Conservation (phyloP, 1,140 invertebrate genomes). For the Potamilus streckersoni region DNA sequence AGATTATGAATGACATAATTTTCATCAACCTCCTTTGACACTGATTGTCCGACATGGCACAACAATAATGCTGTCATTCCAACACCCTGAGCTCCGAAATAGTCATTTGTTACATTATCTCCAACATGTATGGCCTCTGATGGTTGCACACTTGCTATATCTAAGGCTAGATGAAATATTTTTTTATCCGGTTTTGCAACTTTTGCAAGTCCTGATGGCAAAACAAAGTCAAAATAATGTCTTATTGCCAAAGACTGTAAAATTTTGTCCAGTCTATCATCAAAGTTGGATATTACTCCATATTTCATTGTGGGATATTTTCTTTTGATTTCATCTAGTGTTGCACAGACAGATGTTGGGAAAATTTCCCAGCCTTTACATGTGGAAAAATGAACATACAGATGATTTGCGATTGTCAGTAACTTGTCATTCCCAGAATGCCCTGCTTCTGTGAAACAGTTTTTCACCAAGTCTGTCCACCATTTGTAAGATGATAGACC, state of each 20-base stretch:
- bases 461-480: slow-evolving; percentile 80
- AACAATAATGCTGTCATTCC: slow-evolving; percentile 76
- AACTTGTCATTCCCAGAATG: slow-evolving; percentile 61
- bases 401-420: slow-evolving; percentile 70
- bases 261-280: slow-evolving; percentile 80
- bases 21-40: slow-evolving; percentile 31
- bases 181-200: slow-evolving; percentile 79
- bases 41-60: slow-evolving; percentile 6
- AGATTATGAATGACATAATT: slow-evolving; percentile 27
- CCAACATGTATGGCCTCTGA: slow-evolving; percentile 84
- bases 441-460: slow-evolving; percentile 72
- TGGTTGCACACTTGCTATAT: slow-evolving; percentile 66
- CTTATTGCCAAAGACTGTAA: slow-evolving; percentile 75
- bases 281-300: slow-evolving; percentile 90
- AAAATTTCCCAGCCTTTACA: slow-evolving; percentile 78
- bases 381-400: slow-evolving; percentile 74
- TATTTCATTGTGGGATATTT: slow-evolving; percentile 47
- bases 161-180: slow-evolving; percentile 82
- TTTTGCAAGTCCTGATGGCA: slow-evolving; percentile 81
- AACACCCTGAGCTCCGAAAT: slow-evolving; percentile 77
- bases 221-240: slow-evolving; percentile 82
- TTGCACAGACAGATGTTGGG: slow-evolving; percentile 72
- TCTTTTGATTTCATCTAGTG: slow-evolving; percentile 73
- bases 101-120: slow-evolving; percentile 81
- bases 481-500: slow-evolving; percentile 82